Conservation (phyloP, 2,797 vertebrate species). For the Pantherophis vulpinus region DNA sequence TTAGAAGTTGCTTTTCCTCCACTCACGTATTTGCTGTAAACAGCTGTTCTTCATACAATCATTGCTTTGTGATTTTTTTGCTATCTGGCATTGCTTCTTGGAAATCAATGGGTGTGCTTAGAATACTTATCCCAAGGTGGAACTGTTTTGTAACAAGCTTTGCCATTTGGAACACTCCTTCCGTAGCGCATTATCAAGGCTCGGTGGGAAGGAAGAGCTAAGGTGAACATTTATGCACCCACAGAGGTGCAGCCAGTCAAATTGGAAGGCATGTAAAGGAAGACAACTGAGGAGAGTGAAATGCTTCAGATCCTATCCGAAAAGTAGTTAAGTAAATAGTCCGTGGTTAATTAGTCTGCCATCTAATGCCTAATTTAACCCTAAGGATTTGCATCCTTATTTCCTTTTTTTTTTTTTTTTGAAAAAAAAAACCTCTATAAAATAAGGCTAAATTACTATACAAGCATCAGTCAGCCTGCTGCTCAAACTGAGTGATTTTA, state of each 20-base stretch:
- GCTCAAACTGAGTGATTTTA: not conserved
- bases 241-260: conserved; percentile 46
- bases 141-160: conserved; percentile 40
- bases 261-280: conserved; percentile 47
- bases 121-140: conserved; percentile 45
- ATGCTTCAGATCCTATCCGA: conserved; percentile 53
- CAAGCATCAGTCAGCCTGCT: not conserved
- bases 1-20: not conserved
- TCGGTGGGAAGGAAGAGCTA: conserved; percentile 46
- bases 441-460: conserved; percentile 32
- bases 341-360: conserved; percentile 46
- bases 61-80: conserved; percentile 25
- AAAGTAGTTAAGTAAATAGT: conserved; percentile 54
- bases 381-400: conserved; percentile 27
- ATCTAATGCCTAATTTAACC: conserved; percentile 48
- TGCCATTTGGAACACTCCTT: conserved; percentile 43
- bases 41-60: conserved; percentile 13
- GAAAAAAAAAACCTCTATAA: conserved; percentile 18
- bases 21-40: not conserved
- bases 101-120: conserved; percentile 19
- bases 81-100: conserved; percentile 33
- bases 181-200: conserved; percentile 40
- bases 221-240: conserved; percentile 48
- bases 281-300: conserved; percentile 54
- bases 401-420: conserved; percentile 15